A percentile compares a stretch with the other conserved stretches of the same genome.
Conservation (phyloP, 2,113 vertebrate species). For the Hemiscyllium ocellatum region DNA sequence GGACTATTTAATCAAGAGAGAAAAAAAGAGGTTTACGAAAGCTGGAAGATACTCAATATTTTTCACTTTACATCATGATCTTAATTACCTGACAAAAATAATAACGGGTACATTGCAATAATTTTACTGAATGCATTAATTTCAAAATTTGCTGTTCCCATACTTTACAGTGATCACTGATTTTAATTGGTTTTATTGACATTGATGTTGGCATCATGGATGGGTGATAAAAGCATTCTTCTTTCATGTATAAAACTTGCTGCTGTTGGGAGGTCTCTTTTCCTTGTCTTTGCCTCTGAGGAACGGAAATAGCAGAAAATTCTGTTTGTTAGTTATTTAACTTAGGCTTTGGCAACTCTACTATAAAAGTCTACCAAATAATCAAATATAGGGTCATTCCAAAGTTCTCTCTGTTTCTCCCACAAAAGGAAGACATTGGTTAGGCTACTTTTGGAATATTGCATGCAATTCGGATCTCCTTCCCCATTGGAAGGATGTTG, state of each 20-base stretch:
- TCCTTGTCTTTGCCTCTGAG: conserved; percentile 78
- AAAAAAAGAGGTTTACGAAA: not conserved
- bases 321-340: conserved; percentile 2
- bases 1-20: not conserved
- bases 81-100: not conserved
- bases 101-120: conserved; percentile 17
- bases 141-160: not conserved
- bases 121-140: not conserved
- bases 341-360: not conserved
- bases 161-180: not conserved
- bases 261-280: conserved; percentile 86
- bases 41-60: not conserved
- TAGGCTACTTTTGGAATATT: too few relatives aligned
- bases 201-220: conserved; percentile 5
- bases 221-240: not conserved
- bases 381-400: not conserved
- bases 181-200: not conserved
- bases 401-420: not conserved
- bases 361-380: not conserved
- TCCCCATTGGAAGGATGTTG: too few relatives aligned
- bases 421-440: too few relatives aligned
- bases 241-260: conserved; percentile 80
- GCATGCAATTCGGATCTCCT: too few relatives aligned
- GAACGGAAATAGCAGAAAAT: conserved; percentile 31
- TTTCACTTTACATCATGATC: not conserved